phyloP scores from a whole-genome alignment of 1,140 invertebrate genomes.

The Papilio aristodemus region DNA sequence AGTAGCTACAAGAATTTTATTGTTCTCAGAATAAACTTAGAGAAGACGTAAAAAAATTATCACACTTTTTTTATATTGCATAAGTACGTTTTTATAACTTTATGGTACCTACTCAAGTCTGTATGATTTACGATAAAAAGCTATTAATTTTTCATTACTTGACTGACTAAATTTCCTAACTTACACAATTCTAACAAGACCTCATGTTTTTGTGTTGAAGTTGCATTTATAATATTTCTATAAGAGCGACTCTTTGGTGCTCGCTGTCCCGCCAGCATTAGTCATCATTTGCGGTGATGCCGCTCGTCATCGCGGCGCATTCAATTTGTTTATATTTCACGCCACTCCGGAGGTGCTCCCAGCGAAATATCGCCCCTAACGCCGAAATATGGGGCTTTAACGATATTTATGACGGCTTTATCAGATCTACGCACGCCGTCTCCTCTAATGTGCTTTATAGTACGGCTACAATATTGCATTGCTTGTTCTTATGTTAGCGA shows the following conservation, averaged over 20 bases:
- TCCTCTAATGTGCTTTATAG: conserved; percentile 58
- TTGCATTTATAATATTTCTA: neutral
- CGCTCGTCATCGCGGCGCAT: conserved; percentile 65
- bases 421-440: conserved; percentile 46
- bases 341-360: conserved; percentile 65
- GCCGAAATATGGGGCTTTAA: conserved; percentile 65
- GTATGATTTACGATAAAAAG: no score
- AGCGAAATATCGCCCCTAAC: conserved; percentile 63
- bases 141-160: no score
- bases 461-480: conserved; percentile 40
- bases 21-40: no score
- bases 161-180: neutral
- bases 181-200: neutral
- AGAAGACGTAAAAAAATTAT: no score
- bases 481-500: conserved; percentile 40
- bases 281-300: conserved; percentile 70
- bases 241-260: conserved; percentile 3
- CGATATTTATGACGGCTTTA: conserved; percentile 68
- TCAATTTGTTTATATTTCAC: conserved; percentile 79
- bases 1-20: no score
- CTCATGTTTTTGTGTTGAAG: neutral
- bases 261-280: conserved; percentile 52
- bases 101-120: no score
- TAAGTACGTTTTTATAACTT: no score
- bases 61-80: no score